Evolutionary conservation across 1,140 invertebrate species (phyloP).

Genomic region (Arion vulgaris): DNA sequence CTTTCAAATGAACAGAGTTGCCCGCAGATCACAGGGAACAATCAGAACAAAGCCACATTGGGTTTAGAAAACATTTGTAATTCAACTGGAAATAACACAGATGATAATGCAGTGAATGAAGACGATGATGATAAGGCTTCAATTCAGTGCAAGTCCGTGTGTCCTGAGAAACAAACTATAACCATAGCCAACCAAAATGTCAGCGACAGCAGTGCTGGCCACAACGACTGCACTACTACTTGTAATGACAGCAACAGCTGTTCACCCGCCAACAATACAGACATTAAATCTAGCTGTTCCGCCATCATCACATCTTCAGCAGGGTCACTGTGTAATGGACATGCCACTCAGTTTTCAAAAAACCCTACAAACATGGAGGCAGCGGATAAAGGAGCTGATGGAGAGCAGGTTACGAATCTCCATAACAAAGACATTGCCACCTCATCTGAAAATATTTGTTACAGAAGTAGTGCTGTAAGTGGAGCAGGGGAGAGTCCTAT

Average conservation of each 20-base stretch:
- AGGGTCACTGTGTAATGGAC: slow-evolving; percentile 27
- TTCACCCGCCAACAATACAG: background rate
- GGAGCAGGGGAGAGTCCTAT: slow-evolving; percentile 30
- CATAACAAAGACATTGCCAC: background rate
- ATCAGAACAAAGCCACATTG: background rate
- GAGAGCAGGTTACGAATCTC: background rate
- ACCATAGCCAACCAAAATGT: slow-evolving; percentile 41
- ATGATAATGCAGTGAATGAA: background rate
- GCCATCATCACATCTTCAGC: background rate
- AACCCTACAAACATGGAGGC: slow-evolving; percentile 1
- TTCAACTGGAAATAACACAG: background rate
- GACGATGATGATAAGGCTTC: slow-evolving; percentile 8
- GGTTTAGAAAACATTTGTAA: background rate
- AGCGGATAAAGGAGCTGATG: background rate
- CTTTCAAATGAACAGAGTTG: slow-evolving; percentile 10
- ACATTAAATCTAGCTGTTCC: slow-evolving; percentile 21
- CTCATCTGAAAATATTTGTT: background rate
- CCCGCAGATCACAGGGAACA: slow-evolving; percentile 1
- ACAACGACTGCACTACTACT: background rate
- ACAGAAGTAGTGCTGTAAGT: slow-evolving; percentile 13
- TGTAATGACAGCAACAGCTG: slow-evolving; percentile 9
- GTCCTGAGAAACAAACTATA: slow-evolving; percentile 33
- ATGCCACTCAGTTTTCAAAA: slow-evolving; percentile 20
- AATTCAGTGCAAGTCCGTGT: slow-evolving; percentile 1
- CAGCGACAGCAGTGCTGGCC: slow-evolving; percentile 23